A percentile compares a stretch with the other conserved stretches of the same genome.
These are phyloP conservation scores for Holocentrus rufus DNA, from an alignment of 2,797 vertebrate species.

Conservation along the genomic window DNA sequence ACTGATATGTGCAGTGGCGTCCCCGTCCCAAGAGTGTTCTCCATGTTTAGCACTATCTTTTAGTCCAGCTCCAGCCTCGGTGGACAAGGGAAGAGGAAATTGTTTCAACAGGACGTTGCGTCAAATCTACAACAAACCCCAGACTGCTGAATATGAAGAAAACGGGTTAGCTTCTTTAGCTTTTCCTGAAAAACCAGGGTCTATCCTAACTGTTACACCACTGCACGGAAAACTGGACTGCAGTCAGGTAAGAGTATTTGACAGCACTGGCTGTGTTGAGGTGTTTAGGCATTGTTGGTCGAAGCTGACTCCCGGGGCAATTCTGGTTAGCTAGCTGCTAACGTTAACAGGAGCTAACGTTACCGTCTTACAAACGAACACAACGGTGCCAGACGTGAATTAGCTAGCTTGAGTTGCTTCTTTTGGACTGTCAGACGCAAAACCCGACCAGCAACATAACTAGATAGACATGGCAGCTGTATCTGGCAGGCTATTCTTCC, in stretches of 20 bases:
- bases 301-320: constrained; percentile 11
- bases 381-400: too few species aligned
- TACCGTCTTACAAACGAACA: neutral
- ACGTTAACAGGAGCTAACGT: neutral
- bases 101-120: constrained; percentile 42
- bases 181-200: neutral
- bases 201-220: neutral
- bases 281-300: constrained; percentile 15
- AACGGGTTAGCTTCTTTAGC: constrained; percentile 40
- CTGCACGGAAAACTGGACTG: constrained; percentile 9
- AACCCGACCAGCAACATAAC: too few species aligned
- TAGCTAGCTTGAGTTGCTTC: too few species aligned
- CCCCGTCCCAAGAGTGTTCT: too few species aligned
- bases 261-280: neutral
- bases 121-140: constrained; percentile 44
- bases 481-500: too few species aligned
- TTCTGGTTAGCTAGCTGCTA: constrained; percentile 18
- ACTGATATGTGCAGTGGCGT: too few species aligned
- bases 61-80: too few species aligned
- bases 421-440: too few species aligned
- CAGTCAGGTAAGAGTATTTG: constrained; percentile 40
- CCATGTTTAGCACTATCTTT: too few species aligned
- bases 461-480: too few species aligned
- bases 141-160: constrained; percentile 46
- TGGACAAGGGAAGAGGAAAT: neutral